Percentiles rank a stretch among this genome's conserved stretches.
These are phyloP conservation scores for Peromyscus leucopus DNA, from an alignment of 2,113 vertebrate species.

Conservation along the genomic window DNA sequence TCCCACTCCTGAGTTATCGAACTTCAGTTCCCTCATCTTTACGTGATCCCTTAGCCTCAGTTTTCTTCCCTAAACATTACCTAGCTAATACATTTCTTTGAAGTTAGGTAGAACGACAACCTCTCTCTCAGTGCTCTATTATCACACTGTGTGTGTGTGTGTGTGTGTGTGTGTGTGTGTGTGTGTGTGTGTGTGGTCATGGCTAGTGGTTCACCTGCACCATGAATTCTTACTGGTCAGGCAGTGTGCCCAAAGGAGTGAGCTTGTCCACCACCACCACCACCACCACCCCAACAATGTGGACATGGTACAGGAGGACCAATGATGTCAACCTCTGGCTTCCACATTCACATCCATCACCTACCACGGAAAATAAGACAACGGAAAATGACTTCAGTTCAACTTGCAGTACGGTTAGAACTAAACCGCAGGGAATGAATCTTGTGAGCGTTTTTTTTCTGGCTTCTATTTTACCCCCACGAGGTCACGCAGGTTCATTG, in stretches of 20 bases:
- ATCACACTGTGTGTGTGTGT: not conserved
- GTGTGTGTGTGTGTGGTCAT: not conserved
- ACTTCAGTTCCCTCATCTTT: not conserved
- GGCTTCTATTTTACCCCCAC: not conserved
- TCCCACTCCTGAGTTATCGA: not conserved
- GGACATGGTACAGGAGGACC: not conserved
- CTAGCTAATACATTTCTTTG: constrained; percentile 31
- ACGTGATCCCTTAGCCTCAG: not conserved
- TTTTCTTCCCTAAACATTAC: constrained; percentile 32
- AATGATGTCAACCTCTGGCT: not conserved
- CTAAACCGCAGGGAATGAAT: constrained; percentile 41
- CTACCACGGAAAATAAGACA: not conserved
- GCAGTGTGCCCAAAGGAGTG: not conserved
- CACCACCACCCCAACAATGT: too few relatives aligned
- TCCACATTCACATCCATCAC: not conserved
- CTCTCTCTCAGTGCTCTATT: not conserved
- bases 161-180: too few relatives aligned
- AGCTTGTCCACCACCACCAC: not conserved
- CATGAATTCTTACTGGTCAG: not conserved
- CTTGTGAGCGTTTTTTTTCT: constrained; percentile 8
- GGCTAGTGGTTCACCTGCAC: not conserved
- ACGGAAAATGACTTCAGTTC: not conserved
- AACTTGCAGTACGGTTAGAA: constrained; percentile 5
- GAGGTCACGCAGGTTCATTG: not conserved
- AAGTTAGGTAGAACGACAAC: not conserved